Evolutionary conservation across 2,113 vertebrate species (phyloP).

Genomic region (Lasiurus borealis): DNA sequence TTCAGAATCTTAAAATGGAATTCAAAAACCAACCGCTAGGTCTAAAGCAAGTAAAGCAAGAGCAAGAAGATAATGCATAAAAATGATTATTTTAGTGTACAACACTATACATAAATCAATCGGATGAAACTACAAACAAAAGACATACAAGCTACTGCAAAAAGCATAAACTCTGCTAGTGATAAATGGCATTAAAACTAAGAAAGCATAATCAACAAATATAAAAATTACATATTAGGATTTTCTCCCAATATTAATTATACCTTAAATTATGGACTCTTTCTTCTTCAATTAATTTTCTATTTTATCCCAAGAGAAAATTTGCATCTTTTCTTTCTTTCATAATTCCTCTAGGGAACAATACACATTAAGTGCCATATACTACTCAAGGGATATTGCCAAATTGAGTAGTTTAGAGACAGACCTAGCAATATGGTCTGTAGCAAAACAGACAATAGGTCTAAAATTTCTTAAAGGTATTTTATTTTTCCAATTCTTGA

Average conservation of each 20-base stretch:
- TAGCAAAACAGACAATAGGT: conserved; percentile 41
- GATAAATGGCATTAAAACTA: conserved; percentile 12
- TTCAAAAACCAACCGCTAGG: conserved; percentile 52
- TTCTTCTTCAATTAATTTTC: conserved; percentile 78
- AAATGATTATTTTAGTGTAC: conserved; percentile 17
- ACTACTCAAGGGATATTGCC: conserved; percentile 78
- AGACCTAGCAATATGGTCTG: conserved; percentile 48
- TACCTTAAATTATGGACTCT: conserved; percentile 63
- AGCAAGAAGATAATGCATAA: conserved; percentile 7
- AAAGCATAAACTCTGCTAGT: neutral
- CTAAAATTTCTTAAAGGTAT: neutral
- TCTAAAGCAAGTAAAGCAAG: conserved; percentile 60
- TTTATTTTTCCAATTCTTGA: conserved; percentile 40
- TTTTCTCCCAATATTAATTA: conserved; percentile 61
- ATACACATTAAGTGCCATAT: conserved; percentile 83
- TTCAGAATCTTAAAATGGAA: conserved; percentile 72
- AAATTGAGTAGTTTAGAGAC: conserved; percentile 70
- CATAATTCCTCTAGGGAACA: conserved; percentile 86
- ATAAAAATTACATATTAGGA: conserved; percentile 29
- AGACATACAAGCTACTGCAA: neutral
- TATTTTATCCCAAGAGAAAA: conserved; percentile 78
- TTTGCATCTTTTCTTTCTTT: conserved; percentile 79
- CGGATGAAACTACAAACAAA: conserved; percentile 38
- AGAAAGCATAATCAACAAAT: conserved; percentile 17
- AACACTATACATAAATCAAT: neutral